Base-by-base conservation (phyloP, 2,888 invertebrate genomes). In the Aquatica leii region DNA sequence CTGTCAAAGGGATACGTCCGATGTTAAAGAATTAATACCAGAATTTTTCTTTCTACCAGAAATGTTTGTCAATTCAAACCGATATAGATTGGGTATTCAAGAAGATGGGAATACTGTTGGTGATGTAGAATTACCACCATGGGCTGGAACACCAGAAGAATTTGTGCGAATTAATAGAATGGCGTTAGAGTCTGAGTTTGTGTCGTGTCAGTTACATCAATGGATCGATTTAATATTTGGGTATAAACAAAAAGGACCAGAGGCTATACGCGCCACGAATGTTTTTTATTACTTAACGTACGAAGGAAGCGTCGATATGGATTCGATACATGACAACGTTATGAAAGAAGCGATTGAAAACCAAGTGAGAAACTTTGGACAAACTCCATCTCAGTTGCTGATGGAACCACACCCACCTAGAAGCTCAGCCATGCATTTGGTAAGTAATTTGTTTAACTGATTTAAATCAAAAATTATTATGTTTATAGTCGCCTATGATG, bases 211-310 rank as follows among this genome's bases (percentile, higher is more conserved):
- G 83, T 87, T 99, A 70, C 98, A 99, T 79, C 98, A 99, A 82
- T 99, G 99, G 99, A 98, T 99, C 74, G 99, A 99, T 82, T 87
- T 99, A 70, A 97, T 99, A 77, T 99, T 99, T 81, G 99, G 99
- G 69, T 99, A 99, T 83, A 99, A 99, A 81, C 99, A 99, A 80
- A 89, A 95, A 86, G 99, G 98, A 41, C 98, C 98, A 0, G 98
- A 98, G 84, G 98, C 98, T 1, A 90, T 98, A 35, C 87, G 98
- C 57, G 97, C 98, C 1, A 97, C 97, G 12, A 99, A 99, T 83
- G 97, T 99, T 14, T 99, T 99, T 85, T 99, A 99, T 84, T 98
- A 99, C 83, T 86, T 99, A 67, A 99, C 99, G 0, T 99, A 99
- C 82, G 99, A 99, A 82, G 98, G 98, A 57, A 96, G 93, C 70